Percentiles rank a stretch among this genome's conserved stretches.
These are phyloP conservation scores for Nymphalis urticae DNA, from an alignment of 2,888 invertebrate genomes.

Conservation along the genomic window DNA sequence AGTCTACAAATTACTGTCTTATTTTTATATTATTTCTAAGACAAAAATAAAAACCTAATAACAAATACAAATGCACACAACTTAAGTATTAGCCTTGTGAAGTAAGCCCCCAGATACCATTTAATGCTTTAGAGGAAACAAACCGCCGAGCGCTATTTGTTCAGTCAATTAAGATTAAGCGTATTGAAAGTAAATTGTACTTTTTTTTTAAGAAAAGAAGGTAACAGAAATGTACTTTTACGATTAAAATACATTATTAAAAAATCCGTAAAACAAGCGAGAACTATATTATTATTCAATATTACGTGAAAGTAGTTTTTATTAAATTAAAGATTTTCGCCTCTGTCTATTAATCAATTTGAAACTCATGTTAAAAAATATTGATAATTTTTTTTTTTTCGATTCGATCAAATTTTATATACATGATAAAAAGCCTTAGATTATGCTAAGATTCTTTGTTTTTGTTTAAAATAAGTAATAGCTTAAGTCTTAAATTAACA, in stretches of 20 bases:
- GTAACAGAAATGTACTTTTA: not conserved
- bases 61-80: not conserved
- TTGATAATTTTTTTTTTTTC: no score
- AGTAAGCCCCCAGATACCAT: constrained; percentile 20
- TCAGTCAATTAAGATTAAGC: constrained; percentile 16
- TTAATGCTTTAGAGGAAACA: constrained; percentile 22
- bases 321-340: not conserved
- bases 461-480: no score
- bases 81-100: constrained; percentile 14
- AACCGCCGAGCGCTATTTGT: constrained; percentile 21
- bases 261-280: not conserved
- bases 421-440: no score
- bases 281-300: not conserved
- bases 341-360: no score
- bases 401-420: no score
- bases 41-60: not conserved
- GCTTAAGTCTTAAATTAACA: no score
- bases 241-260: not conserved
- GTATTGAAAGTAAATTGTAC: constrained; percentile 11
- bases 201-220: not conserved
- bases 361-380: no score
- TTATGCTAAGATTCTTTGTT: no score
- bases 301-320: not conserved
- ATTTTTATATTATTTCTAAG: no score
- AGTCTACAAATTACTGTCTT: no score